Evolutionary conservation across 2,113 vertebrate species (phyloP), one percentile per base, ranked within the genome.

Genomic region (Emydura subglobosa): DNA sequence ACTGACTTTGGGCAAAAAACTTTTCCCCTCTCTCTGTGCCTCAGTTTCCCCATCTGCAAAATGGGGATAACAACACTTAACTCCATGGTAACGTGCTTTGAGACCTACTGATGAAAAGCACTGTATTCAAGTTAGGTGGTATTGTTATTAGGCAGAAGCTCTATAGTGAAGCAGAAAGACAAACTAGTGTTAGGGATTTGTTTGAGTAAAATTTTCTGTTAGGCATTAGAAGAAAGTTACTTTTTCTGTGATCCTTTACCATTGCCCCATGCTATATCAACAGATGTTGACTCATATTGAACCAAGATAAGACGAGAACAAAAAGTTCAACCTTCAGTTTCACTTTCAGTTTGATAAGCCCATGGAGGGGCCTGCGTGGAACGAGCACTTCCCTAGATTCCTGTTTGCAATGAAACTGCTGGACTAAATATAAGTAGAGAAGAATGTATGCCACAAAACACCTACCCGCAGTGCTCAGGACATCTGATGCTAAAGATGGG

Each of bases 1-100:
- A 44, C 34, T 0, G 0, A 6, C 79, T 50, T 0, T 27, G 29
- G 14, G 12, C 53, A 25, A 42, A 24, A 2, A 10, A 42, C 10
- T 42, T 42, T 9, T 51, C 14, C 14, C 25, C 7, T 59, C 24
- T 11, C 68, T 74, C 8, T 74, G 68, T 74, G n/a, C 34, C 19
- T 89, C 91, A 2, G 2, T 22, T 53, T 74, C 72, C 3, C 82
- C 44, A 65, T 5, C n/a, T 84, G 50, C 1, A 2, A 92, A 81
- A 91, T 42, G 25, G 53, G 14, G 21, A 72, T 25, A 53, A 72
- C 91, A 85, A 5, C 29, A 3, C 68, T 90, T 47, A 83, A 91
- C 44, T n/a, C 49, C 57, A 59, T 13, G 27, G 25, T 29, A 59
- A 59, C 29, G 21, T 83, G 49, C 86, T 85, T 44, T 39, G 44